Evolutionary conservation across 2,888 invertebrate genomes (phyloP), one percentile per base, ranked within the genome.

Genomic region (Halictus quadricinctus): DNA sequence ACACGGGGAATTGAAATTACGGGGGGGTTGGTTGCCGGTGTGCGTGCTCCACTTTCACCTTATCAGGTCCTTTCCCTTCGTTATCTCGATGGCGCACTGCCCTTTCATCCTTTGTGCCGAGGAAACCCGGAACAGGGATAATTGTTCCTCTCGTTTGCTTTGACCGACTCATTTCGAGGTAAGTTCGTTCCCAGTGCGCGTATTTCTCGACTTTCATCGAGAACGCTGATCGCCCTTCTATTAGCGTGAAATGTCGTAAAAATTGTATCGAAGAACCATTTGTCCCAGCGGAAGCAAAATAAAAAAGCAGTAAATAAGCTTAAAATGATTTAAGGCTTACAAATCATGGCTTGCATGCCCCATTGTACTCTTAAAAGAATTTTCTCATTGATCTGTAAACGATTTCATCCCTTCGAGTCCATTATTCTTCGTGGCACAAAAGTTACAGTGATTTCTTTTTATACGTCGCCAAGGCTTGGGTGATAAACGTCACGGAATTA

Each of bases 1-100:
- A 66, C 50, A 77, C 77, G 75, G 54, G 75, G 75, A 89, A 87
- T 90, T 83, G 81, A 87, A 86, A 87, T 90, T 87, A 76, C 79
- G 25, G 66, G 54, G 58, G 66, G 36, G 66, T 43, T 72, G 69
- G 78, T 75, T 21, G 50, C 36, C 29, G 18, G 50, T 72, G 48
- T 36, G 36, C 50, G 29, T 29, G 72, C 48, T 29, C 21, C 73
- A 46, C 72, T 86, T 81, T 86, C 73, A 46, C 72, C 76, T 90
- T 90, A 90, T 90, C 90, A 80, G 36, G 60, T 80, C 50, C 76
- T 84, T 73, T 79, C 79, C 73, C 74, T 77, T 85, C 84, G 84
- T 87, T 90, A 88, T 90, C 90, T 88, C 77, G 83, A 88, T 78
- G 72, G 78, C 41, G 70, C 70, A 76, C 21, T 15, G 60, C 46